Evolutionary conservation across 1,140 invertebrate genomes (phyloP), one percentile per base, ranked within the genome.

Genomic region (Drosophila tsacasi): DNA sequence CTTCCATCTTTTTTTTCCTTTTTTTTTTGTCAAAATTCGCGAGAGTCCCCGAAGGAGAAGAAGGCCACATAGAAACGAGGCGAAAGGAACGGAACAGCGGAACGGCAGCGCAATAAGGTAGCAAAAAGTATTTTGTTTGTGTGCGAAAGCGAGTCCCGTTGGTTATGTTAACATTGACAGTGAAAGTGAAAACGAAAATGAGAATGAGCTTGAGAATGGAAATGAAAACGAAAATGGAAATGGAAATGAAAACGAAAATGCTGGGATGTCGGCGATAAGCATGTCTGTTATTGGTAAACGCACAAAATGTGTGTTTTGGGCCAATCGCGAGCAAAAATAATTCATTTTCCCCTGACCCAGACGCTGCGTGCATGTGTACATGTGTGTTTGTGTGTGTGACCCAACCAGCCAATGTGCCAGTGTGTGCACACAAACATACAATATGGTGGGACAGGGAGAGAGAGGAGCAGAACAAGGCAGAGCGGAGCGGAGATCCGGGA

Each of bases 51-150:
- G 27, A 73, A 66, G 73, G 54, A 65, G 46, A 52, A 57, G 44
- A 50, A 76, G 44, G 46, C 40, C 71, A 32, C 39, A 35, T 21
- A 72, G 35, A 42, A 40, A 50, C 58, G 39, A 42, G 21, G 19
- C 39, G n/a, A 61, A 60, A 61, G 39, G 35, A 54, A 50, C 19
- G 46, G 65, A 74, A 25, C 55, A 47, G 37, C 52, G 64, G 44
- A 73, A 71, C 68, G 40, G 71, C 44, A 75, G 59, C 71, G 72
- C 72, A 75, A 75, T 75, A 75, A 75, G 72, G 72, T 75, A 73
- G 71, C 67, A 30, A 62, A 74, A 73, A 54, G 66, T 63, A 75
- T 75, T 68, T 62, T 74, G 69, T 55, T 74, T 76, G 71, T 76
- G 72, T 75, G 61, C 60, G 23, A 72, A 72, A 71, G 65, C 42